Base-by-base conservation (phyloP, 2,888 invertebrate genomes). In the Tetanocera ferruginea region DNA sequence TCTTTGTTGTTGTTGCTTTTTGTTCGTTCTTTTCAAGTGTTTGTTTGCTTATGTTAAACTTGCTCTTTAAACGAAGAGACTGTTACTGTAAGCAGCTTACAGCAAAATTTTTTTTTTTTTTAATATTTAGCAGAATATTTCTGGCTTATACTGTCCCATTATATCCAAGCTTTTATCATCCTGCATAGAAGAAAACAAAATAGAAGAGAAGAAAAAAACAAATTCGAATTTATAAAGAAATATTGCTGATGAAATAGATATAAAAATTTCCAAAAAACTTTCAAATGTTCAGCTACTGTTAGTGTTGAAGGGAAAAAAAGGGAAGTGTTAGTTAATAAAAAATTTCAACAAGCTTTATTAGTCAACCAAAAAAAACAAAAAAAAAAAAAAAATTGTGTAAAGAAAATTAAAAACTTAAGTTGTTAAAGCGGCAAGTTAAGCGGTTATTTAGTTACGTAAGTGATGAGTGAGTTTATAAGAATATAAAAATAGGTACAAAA, bases 81-180 rank as follows among this genome's bases (percentile, higher is more conserved):
- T n/a, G 2, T 37, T 37, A n/a, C 19, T 19, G 17, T 60, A 76
- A 43, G 31, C 31, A 55, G 64, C 67, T 49, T 51, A 51, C 25
- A 67, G 73, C 67, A 66, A 52, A 55, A 28, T n/a, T 64, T 25
- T 79, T 78, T 51, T 74, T 57, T 78, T 67, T 80, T 79, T 78
- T n/a, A n/a, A n/a, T n/a, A n/a, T 81, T 91, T 92, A 94, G 92
- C 94, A 94, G 93, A 94, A 94, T 91, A 94, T 94, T 93, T 94
- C 94, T 90, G 94, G 93, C 91, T 94, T 94, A 92, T 93, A 94
- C 91, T 94, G 94, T 90, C 94, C 94, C 92, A 94, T 93, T 90
- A 94, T 93, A 91, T 94, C 93, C 93, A 94, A 92, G 91, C 92
- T 93, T 90, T 93, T 92, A 90, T 94, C 94, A 91, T 94, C 91